Evolutionary conservation across 2,888 invertebrate genomes (phyloP), one percentile per base, ranked within the genome.

Genomic region (Caenorhabditis afra): DNA sequence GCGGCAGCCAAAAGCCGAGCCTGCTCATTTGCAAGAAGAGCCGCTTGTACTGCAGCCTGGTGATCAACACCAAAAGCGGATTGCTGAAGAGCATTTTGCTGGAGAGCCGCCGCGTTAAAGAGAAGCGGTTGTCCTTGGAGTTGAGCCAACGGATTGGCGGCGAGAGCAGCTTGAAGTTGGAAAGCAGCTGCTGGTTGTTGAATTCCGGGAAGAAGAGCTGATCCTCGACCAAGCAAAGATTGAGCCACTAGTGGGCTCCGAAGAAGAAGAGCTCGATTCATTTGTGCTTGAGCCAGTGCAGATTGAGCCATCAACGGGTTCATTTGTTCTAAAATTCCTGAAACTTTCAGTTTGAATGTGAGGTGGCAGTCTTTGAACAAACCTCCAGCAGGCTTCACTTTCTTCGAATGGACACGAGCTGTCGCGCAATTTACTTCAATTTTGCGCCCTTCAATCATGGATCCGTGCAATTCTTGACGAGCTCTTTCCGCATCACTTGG

Each of bases 371-470:
- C 44, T 11, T 7, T 39, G n/a, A 18, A 57, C 70, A 29, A 41
- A 83, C 85, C 85, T 67, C 85, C 71, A 20, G 81, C 57, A 20
- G 83, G 62, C 58, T 87, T 87, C 10, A 95, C 95, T 93, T 98
- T 98, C 94, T 96, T 97, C 91, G 97, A 97, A 94, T 98, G 97
- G 92, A 98, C 97, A 93, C 98, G 94, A 90, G 98, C 98, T 90
- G 98, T 98, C 89, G 98, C 98, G 93, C 98, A 98, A 94, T 98
- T 98, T 92, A 98, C 85, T 74, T 86, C 99, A 94, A 99, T 97
- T 94, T 98, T 99, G 94, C 99, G 95, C 94, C 98, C 98, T 95
- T 99, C 99, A 94, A 98, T 97, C 95, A 97, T 96, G 94, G 97
- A 96, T 94, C 97, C 97, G 95, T 99, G 97, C 94, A 99, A 95